Conservation (phyloP, 2,113 vertebrate genomes). For the Anser brachyrhynchus region DNA sequence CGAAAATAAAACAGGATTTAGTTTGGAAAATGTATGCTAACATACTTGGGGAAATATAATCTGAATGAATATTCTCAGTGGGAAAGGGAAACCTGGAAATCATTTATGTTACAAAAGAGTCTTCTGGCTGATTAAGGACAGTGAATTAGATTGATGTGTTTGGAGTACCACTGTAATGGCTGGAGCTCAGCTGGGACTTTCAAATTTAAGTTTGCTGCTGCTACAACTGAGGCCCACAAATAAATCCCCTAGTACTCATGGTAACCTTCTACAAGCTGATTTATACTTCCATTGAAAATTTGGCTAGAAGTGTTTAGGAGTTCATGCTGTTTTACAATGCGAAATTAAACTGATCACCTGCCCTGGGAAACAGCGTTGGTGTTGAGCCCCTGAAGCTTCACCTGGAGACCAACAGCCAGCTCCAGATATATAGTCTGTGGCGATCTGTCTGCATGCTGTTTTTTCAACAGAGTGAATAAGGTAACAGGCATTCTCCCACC, state of each 20-base stretch:
- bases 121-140: slow-evolving; percentile 10
- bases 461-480: not conserved
- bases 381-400: not conserved
- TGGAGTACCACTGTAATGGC: not conserved
- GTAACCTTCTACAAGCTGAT: not conserved
- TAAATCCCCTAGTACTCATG: slow-evolving; percentile 24
- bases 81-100: slow-evolving; percentile 53
- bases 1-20: slow-evolving; percentile 40
- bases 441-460: not conserved
- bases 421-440: not conserved
- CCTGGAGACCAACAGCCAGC: not conserved
- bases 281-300: slow-evolving; percentile 5
- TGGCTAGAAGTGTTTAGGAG: not conserved
- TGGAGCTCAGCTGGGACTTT: slow-evolving; percentile 21
- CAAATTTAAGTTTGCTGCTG: slow-evolving; percentile 19
- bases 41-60: slow-evolving; percentile 41
- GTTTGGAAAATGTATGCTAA: slow-evolving; percentile 37
- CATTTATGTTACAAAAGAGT: slow-evolving; percentile 45
- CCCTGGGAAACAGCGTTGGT: not conserved
- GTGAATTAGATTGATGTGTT: slow-evolving; percentile 12
- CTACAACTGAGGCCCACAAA: not conserved
- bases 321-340: not conserved
- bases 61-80: slow-evolving; percentile 41
- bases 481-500: not conserved
- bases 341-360: not conserved